Evolutionary conservation across 2,797 vertebrate species (phyloP), one percentile per base, ranked within the genome.

Genomic region (Sebastes hopkinsi): DNA sequence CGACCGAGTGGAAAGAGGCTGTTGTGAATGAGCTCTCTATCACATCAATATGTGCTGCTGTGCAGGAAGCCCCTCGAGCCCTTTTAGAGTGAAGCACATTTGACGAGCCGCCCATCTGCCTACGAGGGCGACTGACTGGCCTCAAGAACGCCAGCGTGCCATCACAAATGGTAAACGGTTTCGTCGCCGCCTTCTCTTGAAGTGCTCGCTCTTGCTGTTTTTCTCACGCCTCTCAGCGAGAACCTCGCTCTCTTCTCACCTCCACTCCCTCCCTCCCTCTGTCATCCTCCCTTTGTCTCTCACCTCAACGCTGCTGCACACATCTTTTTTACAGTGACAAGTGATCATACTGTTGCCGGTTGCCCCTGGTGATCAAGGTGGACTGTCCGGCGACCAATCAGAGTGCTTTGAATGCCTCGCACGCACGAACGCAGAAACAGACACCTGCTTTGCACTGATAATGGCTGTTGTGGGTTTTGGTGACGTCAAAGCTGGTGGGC

Each of bases 401-500:
- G 58, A 81, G 79, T 25, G 18, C 75, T 70, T 81, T 32, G 55
- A 20, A 36, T 61, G 30, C 54, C 46, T 34, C 38, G 6, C 56
- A n/a, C 20, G 27, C 60, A 13, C 68, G 58, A 14, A 50, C 23
- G 36, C 36, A 38, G 36, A 38, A 38, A 4, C 25, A 25, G 36
- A 75, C 71, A 86, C 64, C 81, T 88, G 84, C 75, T 38, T 72
- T 12, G 64, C 64, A 13, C 68, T 38, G 82, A 87, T 82, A 89
- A 88, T 32, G 75, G 66, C 73, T 62, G 71, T 60, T 80, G 68
- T 67, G 61, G 81, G 70, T 77, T 79, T 71, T 14, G 14, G 25
- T 90, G 90, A 92, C 77, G 79, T 89, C 87, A 91, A 81, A 77
- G 62, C 14, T 65, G 82, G 67, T 23, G 67, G 30, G 18, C 34